Conservation (phyloP, 2,113 vertebrate species). For the Etia nguti region DNA sequence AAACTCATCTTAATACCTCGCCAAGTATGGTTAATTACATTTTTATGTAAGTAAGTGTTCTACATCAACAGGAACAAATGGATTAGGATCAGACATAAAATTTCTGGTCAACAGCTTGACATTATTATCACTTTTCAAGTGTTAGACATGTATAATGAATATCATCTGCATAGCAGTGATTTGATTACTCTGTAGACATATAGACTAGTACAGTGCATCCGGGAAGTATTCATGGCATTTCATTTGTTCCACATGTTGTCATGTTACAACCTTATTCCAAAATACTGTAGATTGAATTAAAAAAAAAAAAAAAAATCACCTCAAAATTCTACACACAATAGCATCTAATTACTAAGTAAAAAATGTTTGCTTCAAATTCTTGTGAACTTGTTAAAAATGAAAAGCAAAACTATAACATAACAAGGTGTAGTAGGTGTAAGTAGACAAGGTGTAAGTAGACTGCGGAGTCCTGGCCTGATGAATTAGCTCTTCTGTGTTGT, state of each 20-base stretch:
- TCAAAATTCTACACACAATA: neutral
- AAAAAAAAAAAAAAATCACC: neutral
- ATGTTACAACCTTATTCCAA: neutral
- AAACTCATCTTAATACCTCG: rapidly evolving
- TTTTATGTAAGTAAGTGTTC: neutral
- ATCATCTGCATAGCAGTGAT: rapidly evolving
- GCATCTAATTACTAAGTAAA: rapidly evolving
- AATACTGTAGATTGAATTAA: neutral
- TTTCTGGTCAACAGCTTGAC: neutral
- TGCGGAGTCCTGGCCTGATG: neutral
- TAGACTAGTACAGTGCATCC: neutral
- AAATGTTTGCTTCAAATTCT: neutral
- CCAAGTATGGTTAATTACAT: rapidly evolving
- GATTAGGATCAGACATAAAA: neutral
- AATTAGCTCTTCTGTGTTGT: neutral
- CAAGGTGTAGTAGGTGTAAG: neutral
- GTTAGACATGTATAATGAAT: neutral
- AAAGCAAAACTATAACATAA: neutral
- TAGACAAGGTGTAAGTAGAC: neutral
- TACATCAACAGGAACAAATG: neutral
- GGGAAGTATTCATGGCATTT: neutral
- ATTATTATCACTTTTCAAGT: neutral
- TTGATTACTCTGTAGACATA: neutral
- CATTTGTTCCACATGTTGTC: neutral
- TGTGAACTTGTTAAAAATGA: too few species aligned